Evolutionary conservation across 2,888 invertebrate species (phyloP), one percentile per base, ranked within the genome.

Genomic region (Rhimphoctona megacephalus): DNA sequence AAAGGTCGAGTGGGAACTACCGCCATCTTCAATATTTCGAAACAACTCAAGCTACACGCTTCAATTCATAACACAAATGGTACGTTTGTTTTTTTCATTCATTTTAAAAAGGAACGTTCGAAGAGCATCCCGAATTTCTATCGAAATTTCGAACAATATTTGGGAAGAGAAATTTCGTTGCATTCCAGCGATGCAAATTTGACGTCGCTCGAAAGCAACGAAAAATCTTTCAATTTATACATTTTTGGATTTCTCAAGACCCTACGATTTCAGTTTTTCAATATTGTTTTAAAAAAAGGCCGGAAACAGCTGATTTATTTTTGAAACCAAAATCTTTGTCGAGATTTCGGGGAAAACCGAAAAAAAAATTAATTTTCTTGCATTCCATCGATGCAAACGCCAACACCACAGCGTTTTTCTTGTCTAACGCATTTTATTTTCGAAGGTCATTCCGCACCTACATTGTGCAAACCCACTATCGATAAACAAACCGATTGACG

Each of bases 371-470:
- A 43, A 43, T n/a, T 49, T 49, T 49, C 19, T 49, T n/a, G 5
- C 6, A 17, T 17, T 17, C 17, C 6, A 30, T 30, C 14, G 6
- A 2, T 7, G 25, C 30, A 30, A 30, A 61, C 7, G 46, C 49
- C 22, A 11, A 69, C 19, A 5, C 33, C 33, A 5, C 5, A 33
- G 2, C 14, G 14, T 14, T 11, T 11, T 11, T 43, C 1, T 1
- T 2, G 11, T 3, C 11, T 9, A 43, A 43, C 43, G 43, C 1
- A 43, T 67, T 36, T 67, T 67, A 61, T 8, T n/a, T 19, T 14
- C 66, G 66, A 72, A 85, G 85, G 85, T 73, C 73, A 72, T 81
- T 78, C 81, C 81, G 69, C 81, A 57, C 85, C 77, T 78, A 36
- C n/a, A 1, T 67, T 74, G n/a, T 54, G 49, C 54, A 33, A 81